A percentile compares a stretch with the other conserved stretches of the same genome.
Conservation (phyloP, 2,888 invertebrate species). For the Latrodectus elegans region DNA sequence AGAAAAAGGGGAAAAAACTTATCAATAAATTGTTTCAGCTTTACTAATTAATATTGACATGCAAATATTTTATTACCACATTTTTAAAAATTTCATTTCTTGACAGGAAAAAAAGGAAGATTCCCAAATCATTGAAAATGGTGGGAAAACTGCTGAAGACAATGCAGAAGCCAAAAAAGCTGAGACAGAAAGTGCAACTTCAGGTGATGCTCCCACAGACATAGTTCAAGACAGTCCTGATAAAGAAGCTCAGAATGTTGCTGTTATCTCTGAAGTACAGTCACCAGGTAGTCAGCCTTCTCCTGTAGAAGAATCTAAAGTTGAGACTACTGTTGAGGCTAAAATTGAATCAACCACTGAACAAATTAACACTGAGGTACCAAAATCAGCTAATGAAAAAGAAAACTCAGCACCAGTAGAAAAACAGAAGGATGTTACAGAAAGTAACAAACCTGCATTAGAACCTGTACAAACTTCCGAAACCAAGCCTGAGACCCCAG, state of each 20-base stretch:
- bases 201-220: slow-evolving; percentile 62
- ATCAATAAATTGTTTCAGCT: background rate
- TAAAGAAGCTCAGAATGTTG: slow-evolving; percentile 59
- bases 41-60: background rate
- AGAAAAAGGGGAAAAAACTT: no score
- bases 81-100: background rate
- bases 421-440: no score
- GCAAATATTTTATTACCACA: background rate
- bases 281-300: slow-evolving; percentile 54
- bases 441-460: no score
- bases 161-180: slow-evolving; percentile 52
- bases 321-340: slow-evolving; percentile 27
- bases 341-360: slow-evolving; percentile 28
- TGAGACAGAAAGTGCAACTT: slow-evolving; percentile 60
- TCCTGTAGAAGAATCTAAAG: slow-evolving; percentile 45
- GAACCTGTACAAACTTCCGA: no score
- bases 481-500: background rate
- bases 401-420: no score
- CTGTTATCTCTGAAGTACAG: slow-evolving; percentile 59
- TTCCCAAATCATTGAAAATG: slow-evolving; percentile 30
- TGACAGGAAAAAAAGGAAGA: slow-evolving; percentile 62
- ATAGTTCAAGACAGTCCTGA: slow-evolving; percentile 67
- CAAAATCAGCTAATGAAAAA: slow-evolving; percentile 11
- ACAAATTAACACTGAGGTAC: slow-evolving; percentile 18
- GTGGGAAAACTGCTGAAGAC: slow-evolving; percentile 40